Evolutionary conservation across 2,797 vertebrate genomes (phyloP).

Genomic region (Phataginus tetradactyla): DNA sequence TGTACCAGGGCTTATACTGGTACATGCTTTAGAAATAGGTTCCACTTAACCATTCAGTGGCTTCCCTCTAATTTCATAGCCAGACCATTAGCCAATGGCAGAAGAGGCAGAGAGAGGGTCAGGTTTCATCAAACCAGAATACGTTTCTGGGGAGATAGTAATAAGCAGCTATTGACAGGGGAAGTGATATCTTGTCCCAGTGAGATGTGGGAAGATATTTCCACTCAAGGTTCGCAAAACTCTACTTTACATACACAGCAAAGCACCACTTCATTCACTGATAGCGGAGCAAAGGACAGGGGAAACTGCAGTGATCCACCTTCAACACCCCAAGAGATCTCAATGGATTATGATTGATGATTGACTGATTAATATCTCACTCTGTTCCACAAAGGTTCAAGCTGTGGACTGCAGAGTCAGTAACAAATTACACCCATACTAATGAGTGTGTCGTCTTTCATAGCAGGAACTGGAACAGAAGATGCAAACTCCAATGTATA

Average conservation of each 20-base stretch:
- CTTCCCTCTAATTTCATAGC: not conserved
- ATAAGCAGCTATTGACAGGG: not conserved
- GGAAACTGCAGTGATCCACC: not conserved
- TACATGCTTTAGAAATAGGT: not conserved
- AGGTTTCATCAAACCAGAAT: not conserved
- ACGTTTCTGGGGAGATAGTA: not conserved
- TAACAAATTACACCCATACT: slow-evolving; percentile 19
- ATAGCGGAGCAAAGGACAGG: not conserved
- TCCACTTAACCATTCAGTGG: not conserved
- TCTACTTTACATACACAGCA: not conserved
- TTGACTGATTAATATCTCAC: not conserved
- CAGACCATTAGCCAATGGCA: not conserved
- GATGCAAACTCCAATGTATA: slow-evolving; percentile 54
- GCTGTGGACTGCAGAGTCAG: not conserved
- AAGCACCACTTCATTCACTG: not conserved
- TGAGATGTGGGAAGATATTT: slow-evolving; percentile 5
- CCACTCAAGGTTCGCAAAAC: not conserved
- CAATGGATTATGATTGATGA: not conserved
- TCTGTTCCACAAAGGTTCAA: slow-evolving; percentile 13
- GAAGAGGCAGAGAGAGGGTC: not conserved
- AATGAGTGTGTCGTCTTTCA: slow-evolving; percentile 51
- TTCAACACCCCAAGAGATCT: not conserved
- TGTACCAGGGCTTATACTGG: not conserved
- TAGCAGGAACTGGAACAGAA: slow-evolving; percentile 80
- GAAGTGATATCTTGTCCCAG: not conserved